phyloP scores from a whole-genome alignment of 2,888 invertebrate genomes.

The Lycophotia porphyrea region DNA sequence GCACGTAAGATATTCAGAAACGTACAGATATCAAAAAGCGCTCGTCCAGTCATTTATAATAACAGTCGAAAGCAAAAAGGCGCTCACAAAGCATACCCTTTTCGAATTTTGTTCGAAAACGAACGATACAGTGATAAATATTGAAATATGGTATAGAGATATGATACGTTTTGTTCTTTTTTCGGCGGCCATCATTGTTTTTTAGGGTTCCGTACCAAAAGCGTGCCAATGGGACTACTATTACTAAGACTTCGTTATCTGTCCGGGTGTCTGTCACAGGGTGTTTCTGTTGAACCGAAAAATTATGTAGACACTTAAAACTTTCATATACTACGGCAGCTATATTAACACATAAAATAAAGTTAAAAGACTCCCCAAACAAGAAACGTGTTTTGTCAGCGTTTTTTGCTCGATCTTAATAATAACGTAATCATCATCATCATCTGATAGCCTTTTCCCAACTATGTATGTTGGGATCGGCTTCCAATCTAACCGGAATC shows the following conservation, averaged over 20 bases:
- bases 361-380: background rate
- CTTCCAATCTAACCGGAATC: background rate
- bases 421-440: background rate
- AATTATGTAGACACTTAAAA: background rate
- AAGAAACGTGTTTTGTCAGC: background rate
- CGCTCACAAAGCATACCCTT: slow-evolving; percentile 74
- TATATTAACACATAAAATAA: too few relatives aligned
- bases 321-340: background rate
- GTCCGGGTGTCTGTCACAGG: background rate
- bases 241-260: background rate
- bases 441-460: background rate
- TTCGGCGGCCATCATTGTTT: slow-evolving; percentile 63
- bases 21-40: slow-evolving; percentile 80
- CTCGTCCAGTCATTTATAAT: slow-evolving; percentile 85
- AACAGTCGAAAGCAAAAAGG: slow-evolving; percentile 77
- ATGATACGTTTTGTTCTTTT: slow-evolving; percentile 81
- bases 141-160: slow-evolving; percentile 89
- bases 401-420: background rate
- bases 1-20: slow-evolving; percentile 80
- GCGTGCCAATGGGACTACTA: background rate
- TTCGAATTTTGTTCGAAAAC: slow-evolving; percentile 88
- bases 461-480: background rate
- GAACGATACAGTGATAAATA: slow-evolving; percentile 89
- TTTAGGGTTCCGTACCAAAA: slow-evolving; percentile 1
- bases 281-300: background rate